These are phyloP conservation scores for Clarias fuscus DNA, from an alignment of 2,797 vertebrate species.

Conservation along the genomic window DNA sequence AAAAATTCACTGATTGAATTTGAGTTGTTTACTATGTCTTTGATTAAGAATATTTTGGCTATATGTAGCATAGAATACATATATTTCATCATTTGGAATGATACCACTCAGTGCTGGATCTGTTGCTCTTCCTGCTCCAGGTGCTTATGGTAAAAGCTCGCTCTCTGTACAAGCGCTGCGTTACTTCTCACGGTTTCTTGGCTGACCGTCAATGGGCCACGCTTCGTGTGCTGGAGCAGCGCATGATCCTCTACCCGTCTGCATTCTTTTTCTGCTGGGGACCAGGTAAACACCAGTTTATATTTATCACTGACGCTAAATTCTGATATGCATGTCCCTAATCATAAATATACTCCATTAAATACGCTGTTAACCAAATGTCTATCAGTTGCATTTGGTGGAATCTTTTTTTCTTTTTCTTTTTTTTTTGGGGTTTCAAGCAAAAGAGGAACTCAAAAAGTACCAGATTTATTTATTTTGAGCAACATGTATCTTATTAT, in stretches of 20 bases:
- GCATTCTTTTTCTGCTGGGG: conserved; percentile 85
- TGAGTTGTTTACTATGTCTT: background rate
- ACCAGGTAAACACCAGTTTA: conserved; percentile 74
- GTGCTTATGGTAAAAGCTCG: conserved; percentile 77
- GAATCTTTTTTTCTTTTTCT: background rate
- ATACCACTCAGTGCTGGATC: background rate
- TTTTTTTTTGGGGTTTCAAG: background rate
- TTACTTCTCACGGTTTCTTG: conserved; percentile 80
- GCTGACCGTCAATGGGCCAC: conserved; percentile 81
- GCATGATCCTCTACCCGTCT: conserved; percentile 80
- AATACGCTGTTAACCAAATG: background rate
- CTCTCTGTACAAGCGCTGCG: conserved; percentile 75
- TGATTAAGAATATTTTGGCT: background rate
- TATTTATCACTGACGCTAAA: background rate
- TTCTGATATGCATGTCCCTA: background rate
- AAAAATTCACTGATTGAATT: background rate
- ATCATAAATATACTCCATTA: background rate
- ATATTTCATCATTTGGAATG: background rate
- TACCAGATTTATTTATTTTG: background rate
- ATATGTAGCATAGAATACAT: background rate
- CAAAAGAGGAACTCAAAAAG: conserved; percentile 14
- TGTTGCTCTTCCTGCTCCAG: conserved; percentile 62
- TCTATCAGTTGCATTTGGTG: background rate
- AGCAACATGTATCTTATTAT: background rate
- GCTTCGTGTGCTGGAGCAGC: conserved; percentile 75